Percentiles rank a stretch among this genome's conserved stretches.
Conservation (phyloP, 1,140 invertebrate genomes). For the Halyomorpha halys region DNA sequence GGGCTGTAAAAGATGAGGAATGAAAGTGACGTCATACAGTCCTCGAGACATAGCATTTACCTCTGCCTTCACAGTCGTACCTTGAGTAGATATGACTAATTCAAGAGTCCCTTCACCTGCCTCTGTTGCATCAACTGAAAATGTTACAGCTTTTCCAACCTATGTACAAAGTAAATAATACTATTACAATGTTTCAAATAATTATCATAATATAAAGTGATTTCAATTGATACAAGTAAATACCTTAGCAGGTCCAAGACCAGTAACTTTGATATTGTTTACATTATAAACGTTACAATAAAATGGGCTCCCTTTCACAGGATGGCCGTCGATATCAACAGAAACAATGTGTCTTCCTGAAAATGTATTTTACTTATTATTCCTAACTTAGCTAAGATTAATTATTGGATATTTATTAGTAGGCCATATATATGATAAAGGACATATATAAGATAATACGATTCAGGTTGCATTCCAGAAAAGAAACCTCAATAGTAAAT, state of each 20-base stretch:
- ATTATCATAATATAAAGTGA: not conserved
- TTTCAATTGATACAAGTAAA: not conserved
- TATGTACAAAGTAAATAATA: slow-evolving; percentile 23
- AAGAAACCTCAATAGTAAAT: no score
- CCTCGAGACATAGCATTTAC: slow-evolving; percentile 82
- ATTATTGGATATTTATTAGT: no score
- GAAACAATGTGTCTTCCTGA: slow-evolving; percentile 68
- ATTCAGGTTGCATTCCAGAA: no score
- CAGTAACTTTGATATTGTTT: slow-evolving; percentile 68
- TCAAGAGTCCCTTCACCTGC: slow-evolving; percentile 93
- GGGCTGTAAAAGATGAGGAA: slow-evolving; percentile 76
- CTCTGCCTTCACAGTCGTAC: slow-evolving; percentile 76
- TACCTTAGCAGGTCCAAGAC: slow-evolving; percentile 49
- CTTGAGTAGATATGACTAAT: slow-evolving; percentile 82
- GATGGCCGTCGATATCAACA: slow-evolving; percentile 67
- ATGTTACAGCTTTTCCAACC: slow-evolving; percentile 74
- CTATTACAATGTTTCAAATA: not conserved
- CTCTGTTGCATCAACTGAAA: slow-evolving; percentile 88
- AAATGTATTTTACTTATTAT: no score
- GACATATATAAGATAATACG: no score
- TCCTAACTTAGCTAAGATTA: no score
- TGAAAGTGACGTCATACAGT: slow-evolving; percentile 92
- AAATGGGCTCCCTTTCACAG: slow-evolving; percentile 82
- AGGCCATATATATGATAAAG: no score
- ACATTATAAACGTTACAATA: slow-evolving; percentile 89